Percentiles rank a stretch among this genome's conserved stretches.
These are phyloP conservation scores for Crenuchus spilurus DNA, from an alignment of 2,797 vertebrate species.

Conservation along the genomic window DNA sequence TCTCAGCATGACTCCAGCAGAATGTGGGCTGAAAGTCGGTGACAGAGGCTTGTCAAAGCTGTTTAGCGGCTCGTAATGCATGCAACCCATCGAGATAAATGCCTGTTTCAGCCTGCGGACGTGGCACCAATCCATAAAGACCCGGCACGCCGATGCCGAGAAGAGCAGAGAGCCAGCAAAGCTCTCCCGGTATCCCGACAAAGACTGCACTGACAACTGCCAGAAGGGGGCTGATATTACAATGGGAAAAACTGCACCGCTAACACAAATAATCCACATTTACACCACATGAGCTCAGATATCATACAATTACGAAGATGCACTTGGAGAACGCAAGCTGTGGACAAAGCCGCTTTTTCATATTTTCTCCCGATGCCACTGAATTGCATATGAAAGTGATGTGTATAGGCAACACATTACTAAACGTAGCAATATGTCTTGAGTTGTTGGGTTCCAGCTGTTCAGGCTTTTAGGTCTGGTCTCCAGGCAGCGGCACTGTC, in stretches of 20 bases:
- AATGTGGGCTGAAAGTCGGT: conserved; percentile 32
- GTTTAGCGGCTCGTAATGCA: conserved; percentile 48
- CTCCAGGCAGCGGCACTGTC: too few relatives aligned
- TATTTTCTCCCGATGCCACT: background rate
- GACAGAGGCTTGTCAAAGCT: conserved; percentile 45
- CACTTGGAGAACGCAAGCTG: background rate
- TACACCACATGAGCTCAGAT: conserved; percentile 14
- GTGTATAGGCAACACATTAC: background rate
- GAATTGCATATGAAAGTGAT: background rate
- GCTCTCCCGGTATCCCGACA: background rate
- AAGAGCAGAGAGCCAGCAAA: background rate
- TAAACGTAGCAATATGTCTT: background rate
- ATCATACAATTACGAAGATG: background rate
- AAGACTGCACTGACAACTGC: background rate
- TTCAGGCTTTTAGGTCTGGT: too few relatives aligned
- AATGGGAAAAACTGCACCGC: background rate
- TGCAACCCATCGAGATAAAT: conserved; percentile 47
- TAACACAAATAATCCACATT: conserved; percentile 23
- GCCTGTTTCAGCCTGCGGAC: conserved; percentile 29
- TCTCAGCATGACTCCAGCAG: conserved; percentile 17
- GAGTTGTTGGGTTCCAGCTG: background rate
- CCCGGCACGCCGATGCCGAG: background rate
- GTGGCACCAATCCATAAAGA: conserved; percentile 36
- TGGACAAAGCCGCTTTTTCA: background rate
- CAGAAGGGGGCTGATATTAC: conserved; percentile 16